Base-by-base conservation (phyloP, 1,140 invertebrate species). In the Macrocentrus cingulum region DNA sequence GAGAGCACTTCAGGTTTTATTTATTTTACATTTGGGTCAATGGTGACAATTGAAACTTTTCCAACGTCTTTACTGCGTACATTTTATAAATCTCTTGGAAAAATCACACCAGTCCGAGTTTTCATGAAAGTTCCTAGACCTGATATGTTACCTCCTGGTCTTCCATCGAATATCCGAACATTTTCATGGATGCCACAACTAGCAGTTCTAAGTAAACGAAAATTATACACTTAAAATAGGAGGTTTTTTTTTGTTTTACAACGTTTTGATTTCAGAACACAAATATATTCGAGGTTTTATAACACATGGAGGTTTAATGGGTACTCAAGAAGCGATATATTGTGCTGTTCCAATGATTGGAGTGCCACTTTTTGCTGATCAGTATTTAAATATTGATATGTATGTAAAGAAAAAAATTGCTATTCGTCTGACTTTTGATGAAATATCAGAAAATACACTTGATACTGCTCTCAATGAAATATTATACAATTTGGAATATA, bases 251-350 rank as follows among this genome's bases (percentile, higher is more conserved):
- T 5, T 29, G 25, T 9, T 39, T 39, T 13, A 39, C 29, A 7
- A 11, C 9, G 25, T 18, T 9, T 4, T 41, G 15, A 16, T 59
- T 51, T 3, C 46, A 78, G 76, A 76, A 9, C 75, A 77, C 44
- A 66, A 61, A 15, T 76, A 76, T 19, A 20, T 73, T 11, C 80
- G 81, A 54, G 84, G 82, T 0, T 91, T 91, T 57, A 82, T 91
- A 56, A 86, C 87, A 0, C 90, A 93, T 63, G 87, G 85, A 16
- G 91, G 90, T 0, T 82, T 90, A 25, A 82, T 89, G 66, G 86
- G 90, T 13, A 85, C 84, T 1, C 87, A 86, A 34, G 91, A 93
- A 72, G 84, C 88, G 5, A 81, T 89, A 44, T 84, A 88, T 63
- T 88, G 83, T 63, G 89, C 84, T 5, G 86, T 91, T 3, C 90